Evolutionary conservation across 1,140 invertebrate genomes (phyloP), one percentile per base, ranked within the genome.

Genomic region (Drosophila ercepeae): DNA sequence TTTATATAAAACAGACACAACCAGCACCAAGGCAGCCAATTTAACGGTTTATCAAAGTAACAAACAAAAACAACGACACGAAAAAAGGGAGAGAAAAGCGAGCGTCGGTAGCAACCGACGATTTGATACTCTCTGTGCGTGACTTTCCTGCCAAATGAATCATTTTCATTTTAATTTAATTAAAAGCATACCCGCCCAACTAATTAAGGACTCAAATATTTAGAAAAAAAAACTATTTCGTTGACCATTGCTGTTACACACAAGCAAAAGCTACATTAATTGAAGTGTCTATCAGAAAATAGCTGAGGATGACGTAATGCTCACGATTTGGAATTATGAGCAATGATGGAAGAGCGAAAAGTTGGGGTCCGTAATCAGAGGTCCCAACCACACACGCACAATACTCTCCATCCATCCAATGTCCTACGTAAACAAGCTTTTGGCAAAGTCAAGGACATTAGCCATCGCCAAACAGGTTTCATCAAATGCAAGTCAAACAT

Each of bases 231-330:
- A n/a, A n/a, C n/a, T n/a, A n/a, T n/a, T n/a, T 11, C 29, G 1
- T 3, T 2, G 3, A n/a, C 9, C 11, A 0, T 32, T n/a, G 4
- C 29, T 32, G 29, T 11, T 11, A 32, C 29, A 32, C 29, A 32
- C 29, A 32, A 32, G 9, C 29, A 32, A 39, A 39, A 13, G 36
- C 36, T 39, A 39, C 36, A 16, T 88, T 88, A 89, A 89, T 88
- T 89, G 74, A 88, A 88, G 83, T 88, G 82, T 78, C 82, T 89
- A 88, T 89, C 74, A 88, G 68, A 89, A 79, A 89, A 89, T 89
- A 89, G 78, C 81, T 67, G 75, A n/a, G 49, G 63, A 89, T 89
- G 88, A 89, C 88, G 88, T 89, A 89, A 89, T 86, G 65, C 78
- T 34, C 48, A 57, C 72, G 50, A 59, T 63, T 75, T 86, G 57